Evolutionary conservation across 2,113 vertebrate genomes (phyloP), one percentile per base, ranked within the genome.

Genomic region (Rhegmatorhina hoffmannsi): DNA sequence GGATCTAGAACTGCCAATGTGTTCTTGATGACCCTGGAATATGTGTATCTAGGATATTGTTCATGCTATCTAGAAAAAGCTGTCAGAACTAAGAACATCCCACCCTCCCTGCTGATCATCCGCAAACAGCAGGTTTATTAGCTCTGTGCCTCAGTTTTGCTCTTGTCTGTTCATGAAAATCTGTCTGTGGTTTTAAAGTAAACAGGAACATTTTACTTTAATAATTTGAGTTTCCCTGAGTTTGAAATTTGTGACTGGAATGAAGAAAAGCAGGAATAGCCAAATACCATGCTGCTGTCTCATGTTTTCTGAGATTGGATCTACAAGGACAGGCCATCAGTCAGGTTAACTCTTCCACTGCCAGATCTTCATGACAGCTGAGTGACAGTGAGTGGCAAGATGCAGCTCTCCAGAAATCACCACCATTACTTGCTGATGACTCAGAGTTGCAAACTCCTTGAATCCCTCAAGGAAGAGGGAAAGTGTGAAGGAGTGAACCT

Each of bases 201-300:
- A 87, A 92, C 43, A 20, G 24, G 49, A 77, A 85, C 6, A 55
- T 83, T 92, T 87, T 89, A 14, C 69, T 85, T 88, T 73, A 62
- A 92, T 62, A 77, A 88, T 69, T 33, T 79, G 29, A 59, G 23
- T 64, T 86, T 43, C 29, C 67, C 17, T 50, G 47, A 52, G 43
- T 50, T 56, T 43, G 74, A 92, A 84, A 81, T 74, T 77, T 43
- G 6, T 43, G 52, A 69, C 20, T 34, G 75, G 82, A 94, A 95
- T 87, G 85, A 95, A 89, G 90, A 90, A 66, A 43, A 76, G 21
- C 78, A 86, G 77, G 90, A 92, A 80, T 6, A 95, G 20, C 36
- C 29, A 77, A 83, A 82, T 95, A 62, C 43, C 40, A 36, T 34
- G 25, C 17, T 1, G 0, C 11, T 66, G 29, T 87, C 84, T 79